These are phyloP conservation scores for Rhabdophis nuchalis DNA, from an alignment of 2,797 vertebrate genomes.

Conservation along the genomic window DNA sequence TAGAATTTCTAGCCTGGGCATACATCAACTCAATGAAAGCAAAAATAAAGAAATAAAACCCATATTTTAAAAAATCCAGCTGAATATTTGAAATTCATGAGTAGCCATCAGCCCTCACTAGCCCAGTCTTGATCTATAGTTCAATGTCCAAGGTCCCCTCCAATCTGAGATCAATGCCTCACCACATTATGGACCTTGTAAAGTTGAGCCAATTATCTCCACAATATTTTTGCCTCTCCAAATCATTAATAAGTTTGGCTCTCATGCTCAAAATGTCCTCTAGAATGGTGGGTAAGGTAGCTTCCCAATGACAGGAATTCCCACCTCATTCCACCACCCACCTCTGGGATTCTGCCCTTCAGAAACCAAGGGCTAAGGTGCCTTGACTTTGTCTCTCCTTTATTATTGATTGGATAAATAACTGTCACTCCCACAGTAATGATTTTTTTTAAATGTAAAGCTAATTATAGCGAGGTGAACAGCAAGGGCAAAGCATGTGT, in stretches of 20 bases:
- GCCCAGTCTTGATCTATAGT: neutral
- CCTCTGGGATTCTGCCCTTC: neutral
- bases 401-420: neutral
- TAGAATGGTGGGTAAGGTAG: neutral
- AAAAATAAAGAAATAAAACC: neutral
- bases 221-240: neutral
- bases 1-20: neutral
- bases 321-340: neutral
- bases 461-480: neutral
- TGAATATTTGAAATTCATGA: neutral
- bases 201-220: neutral
- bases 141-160: neutral
- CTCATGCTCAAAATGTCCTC: neutral
- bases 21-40: neutral
- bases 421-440: neutral
- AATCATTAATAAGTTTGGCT: neutral
- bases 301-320: neutral
- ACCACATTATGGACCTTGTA: neutral
- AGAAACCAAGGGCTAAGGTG: neutral
- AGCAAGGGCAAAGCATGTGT: neutral
- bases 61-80: neutral
- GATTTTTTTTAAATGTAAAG: neutral
- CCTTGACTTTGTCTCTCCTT: neutral
- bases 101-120: neutral
- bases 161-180: neutral